These are phyloP conservation scores for Strigamia maritima DNA, from an alignment of 2,888 invertebrate species.

Conservation along the genomic window DNA sequence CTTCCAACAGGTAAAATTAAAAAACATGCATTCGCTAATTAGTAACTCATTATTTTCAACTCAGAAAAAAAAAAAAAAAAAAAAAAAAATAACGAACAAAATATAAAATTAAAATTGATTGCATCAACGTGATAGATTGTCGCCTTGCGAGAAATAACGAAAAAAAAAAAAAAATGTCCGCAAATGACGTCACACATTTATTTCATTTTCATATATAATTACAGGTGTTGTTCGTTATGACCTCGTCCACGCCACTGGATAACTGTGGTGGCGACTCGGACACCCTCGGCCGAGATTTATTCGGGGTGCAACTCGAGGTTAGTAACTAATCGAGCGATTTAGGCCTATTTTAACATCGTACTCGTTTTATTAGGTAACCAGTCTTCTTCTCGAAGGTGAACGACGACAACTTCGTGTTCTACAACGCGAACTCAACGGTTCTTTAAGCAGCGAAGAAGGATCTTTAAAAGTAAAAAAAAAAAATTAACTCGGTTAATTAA, in stretches of 20 bases:
- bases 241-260: constrained; percentile 13
- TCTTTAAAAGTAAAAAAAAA: constrained; percentile 40
- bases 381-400: constrained; percentile 66
- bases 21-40: not conserved
- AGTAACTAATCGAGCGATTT: no score
- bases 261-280: not conserved
- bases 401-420: constrained; percentile 64
- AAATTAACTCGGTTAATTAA: not conserved
- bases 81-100: not conserved
- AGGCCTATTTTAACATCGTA: no score
- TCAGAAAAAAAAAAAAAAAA: not conserved
- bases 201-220: no score
- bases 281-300: constrained; percentile 25
- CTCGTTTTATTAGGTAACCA: constrained; percentile 60
- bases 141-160: no score
- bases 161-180: no score
- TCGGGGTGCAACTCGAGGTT: constrained; percentile 35
- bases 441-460: constrained; percentile 39
- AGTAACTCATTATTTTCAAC: no score
- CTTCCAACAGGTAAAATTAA: constrained; percentile 1
- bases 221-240: not conserved
- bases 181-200: not conserved
- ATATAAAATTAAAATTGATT: no score
- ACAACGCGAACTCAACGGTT: constrained; percentile 62
- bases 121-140: no score